Evolutionary conservation across 2,888 invertebrate species (phyloP), one percentile per base, ranked within the genome.

Genomic region (Aleiodes alternator): DNA sequence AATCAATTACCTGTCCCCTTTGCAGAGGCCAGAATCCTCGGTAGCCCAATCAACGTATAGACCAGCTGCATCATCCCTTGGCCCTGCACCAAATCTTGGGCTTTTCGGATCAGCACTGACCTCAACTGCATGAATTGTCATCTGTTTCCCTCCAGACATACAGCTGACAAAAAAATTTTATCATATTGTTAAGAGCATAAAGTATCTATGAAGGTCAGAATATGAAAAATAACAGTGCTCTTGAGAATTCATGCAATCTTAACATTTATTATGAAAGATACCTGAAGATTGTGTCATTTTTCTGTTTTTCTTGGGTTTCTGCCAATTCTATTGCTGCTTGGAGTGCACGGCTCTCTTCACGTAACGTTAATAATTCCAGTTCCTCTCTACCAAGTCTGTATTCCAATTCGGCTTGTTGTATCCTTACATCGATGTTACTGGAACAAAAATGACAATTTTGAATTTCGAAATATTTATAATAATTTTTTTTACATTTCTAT

Each of bases 361-460:
- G 92, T 82, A 97, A 92, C 64, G 96, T 95, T 80, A 96, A 90
- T 85, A 97, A 92, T 90, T 96, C 96, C 80, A 97, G 90, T 90
- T 97, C 97, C 90, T 97, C 97, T 61, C 96, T 92, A 0, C 97
- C 97, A 80, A 96, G 90, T 87, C 96, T 94, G 89, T 96, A 97
- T 87, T 97, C 97, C 82, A 97, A 90, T 90, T 97, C 97, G 0
- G 97, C 97, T 87, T 97, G 96, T 85, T 96, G 95, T 87, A 97
- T 97, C 81, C 96, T 92, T 64, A 95, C 94, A 89, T 97, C 97
- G 76, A 97, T 97, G 89, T 96, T 96, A 84, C 96, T 96, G 79
- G 80, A 79, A 66, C 70, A n/a, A 8, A 43, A 43, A 43, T 43
- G 3, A 34, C 34, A 6, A 34, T 1, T 23, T 38, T 5, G 3